Evolutionary conservation across 2,888 invertebrate genomes (phyloP).

Genomic region (Heliconius ethilla): DNA sequence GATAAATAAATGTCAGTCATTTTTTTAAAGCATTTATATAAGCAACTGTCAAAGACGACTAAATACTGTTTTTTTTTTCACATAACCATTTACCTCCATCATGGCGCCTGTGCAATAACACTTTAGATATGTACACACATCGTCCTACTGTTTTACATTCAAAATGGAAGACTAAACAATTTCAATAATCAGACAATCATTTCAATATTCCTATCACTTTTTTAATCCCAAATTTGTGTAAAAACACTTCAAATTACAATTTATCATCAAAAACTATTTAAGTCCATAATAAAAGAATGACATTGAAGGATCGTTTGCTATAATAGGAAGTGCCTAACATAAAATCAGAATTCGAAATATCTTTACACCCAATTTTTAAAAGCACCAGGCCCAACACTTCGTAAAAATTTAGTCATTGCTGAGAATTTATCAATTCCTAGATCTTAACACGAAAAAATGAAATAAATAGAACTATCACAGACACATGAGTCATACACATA

Average conservation of each 20-base stretch:
- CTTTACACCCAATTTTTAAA: constrained; percentile 11
- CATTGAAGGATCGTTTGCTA: background rate
- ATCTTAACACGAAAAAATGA: constrained; percentile 55
- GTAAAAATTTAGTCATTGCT: constrained; percentile 71
- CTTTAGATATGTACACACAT: constrained; percentile 43
- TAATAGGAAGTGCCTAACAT: background rate
- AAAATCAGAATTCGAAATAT: background rate
- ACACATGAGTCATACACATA: constrained; percentile 73
- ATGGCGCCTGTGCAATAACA: constrained; percentile 29
- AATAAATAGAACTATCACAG: constrained; percentile 80
- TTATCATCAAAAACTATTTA: background rate
- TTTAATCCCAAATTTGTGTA: constrained; percentile 22
- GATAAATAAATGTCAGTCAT: background rate
- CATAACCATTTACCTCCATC: constrained; percentile 8
- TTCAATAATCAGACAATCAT: constrained; percentile 34
- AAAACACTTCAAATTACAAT: constrained; percentile 12
- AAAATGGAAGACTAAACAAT: constrained; percentile 48
- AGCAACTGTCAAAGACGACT: constrained; percentile 35
- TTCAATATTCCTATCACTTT: constrained; percentile 25
- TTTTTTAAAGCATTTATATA: background rate
- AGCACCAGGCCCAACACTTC: constrained; percentile 29
- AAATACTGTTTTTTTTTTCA: constrained; percentile 20
- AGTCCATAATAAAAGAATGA: background rate
- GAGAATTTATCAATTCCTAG: constrained; percentile 53
- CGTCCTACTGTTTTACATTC: constrained; percentile 35